Evolutionary conservation across 1,140 invertebrate species (phyloP).

Genomic region (Andricus grossulariae): DNA sequence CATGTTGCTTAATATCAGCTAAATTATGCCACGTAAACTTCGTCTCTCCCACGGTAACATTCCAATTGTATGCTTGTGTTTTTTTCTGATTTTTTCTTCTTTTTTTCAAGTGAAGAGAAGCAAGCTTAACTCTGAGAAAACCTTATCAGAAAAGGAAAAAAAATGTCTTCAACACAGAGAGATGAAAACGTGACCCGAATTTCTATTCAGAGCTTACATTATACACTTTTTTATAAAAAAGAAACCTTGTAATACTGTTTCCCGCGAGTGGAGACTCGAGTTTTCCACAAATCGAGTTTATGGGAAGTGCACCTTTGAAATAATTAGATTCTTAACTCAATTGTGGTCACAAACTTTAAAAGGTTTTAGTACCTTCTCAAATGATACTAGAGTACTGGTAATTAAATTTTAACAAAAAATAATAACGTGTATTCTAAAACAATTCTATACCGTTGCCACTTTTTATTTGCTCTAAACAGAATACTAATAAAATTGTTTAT

Average conservation of each 20-base stretch:
- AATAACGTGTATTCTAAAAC: no score
- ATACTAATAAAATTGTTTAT: no score
- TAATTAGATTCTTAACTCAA: no score
- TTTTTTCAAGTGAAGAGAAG: background rate
- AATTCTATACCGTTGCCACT: no score
- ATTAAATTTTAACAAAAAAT: no score
- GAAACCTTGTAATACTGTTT: background rate
- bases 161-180: background rate
- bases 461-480: no score
- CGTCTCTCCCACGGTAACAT: background rate
- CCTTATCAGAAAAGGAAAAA: background rate
- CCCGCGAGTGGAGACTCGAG: background rate
- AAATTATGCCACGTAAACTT: constrained; percentile 2
- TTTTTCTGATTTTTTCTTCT: background rate
- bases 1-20: no score
- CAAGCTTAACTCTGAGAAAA: background rate
- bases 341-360: no score
- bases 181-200: background rate
- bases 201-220: background rate
- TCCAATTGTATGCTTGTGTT: background rate
- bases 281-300: no score
- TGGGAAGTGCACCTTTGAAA: no score
- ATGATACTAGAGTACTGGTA: no score
- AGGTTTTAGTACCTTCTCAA: no score
- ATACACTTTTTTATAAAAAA: background rate